A percentile compares a stretch with the other conserved stretches of the same genome.
Conservation (phyloP, 2,888 invertebrate species). For the Rhimphoctona megacephalus region DNA sequence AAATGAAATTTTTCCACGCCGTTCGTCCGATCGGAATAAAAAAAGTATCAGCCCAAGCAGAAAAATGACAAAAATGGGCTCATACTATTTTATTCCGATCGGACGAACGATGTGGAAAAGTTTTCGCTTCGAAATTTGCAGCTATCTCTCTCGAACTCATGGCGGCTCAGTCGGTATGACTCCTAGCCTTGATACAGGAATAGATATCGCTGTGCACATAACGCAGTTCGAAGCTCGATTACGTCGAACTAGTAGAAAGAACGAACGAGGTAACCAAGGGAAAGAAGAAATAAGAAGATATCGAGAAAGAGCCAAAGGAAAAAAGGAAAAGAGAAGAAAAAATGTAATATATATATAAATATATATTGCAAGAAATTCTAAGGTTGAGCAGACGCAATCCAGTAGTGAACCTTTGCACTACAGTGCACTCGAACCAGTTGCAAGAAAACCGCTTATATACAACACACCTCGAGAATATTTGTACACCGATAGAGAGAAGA, state of each 20-base stretch:
- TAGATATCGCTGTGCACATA: slow-evolving; percentile 20
- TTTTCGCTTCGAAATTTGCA: too few relatives aligned
- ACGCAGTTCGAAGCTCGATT: slow-evolving; percentile 69
- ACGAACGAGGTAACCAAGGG: slow-evolving; percentile 40
- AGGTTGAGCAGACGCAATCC: slow-evolving; percentile 72
- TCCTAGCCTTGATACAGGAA: slow-evolving; percentile 7
- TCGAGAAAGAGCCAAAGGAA: slow-evolving; percentile 44
- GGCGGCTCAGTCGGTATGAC: too few relatives aligned
- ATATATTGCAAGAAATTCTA: slow-evolving; percentile 36
- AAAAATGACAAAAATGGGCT: too few relatives aligned
- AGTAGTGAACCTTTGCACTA: slow-evolving; percentile 82
- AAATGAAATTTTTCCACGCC: too few relatives aligned
- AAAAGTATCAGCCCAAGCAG: too few relatives aligned
- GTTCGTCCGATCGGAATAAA: too few relatives aligned
- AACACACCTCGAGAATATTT: slow-evolving; percentile 49
- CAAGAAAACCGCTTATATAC: slow-evolving; percentile 69
- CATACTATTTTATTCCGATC: too few relatives aligned
- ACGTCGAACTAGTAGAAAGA: slow-evolving; percentile 54
- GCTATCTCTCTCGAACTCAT: too few relatives aligned
- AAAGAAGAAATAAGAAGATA: slow-evolving; percentile 43
- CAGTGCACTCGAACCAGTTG: slow-evolving; percentile 82
- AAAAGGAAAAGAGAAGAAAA: slow-evolving; percentile 6
- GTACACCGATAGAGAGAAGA: slow-evolving; percentile 46
- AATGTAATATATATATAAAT: slow-evolving; percentile 24
- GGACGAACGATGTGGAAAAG: too few relatives aligned